Evolutionary conservation across 2,888 invertebrate species (phyloP).

Genomic region (Xestobium rufovillosum): DNA sequence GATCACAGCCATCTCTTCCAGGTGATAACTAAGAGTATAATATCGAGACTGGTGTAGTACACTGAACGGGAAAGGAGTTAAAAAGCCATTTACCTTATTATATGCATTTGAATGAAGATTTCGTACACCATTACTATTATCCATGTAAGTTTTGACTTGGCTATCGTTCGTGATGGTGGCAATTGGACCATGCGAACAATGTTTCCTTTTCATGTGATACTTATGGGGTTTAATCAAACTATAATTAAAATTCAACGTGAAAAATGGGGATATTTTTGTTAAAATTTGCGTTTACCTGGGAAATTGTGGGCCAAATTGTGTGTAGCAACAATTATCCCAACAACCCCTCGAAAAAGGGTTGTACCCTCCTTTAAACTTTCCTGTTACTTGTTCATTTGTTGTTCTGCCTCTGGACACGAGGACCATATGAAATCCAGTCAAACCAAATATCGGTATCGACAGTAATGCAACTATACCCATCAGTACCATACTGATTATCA

Average conservation of each 20-base stretch:
- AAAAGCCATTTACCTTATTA: constrained; percentile 71
- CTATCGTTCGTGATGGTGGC: constrained; percentile 57
- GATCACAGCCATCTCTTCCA: constrained; percentile 73
- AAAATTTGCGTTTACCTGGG: constrained; percentile 66
- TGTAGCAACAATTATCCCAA: constrained; percentile 89
- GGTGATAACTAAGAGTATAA: constrained; percentile 63
- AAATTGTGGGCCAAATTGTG: constrained; percentile 94
- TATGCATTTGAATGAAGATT: constrained; percentile 78
- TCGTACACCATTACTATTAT: constrained; percentile 78
- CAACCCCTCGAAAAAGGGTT: constrained; percentile 98
- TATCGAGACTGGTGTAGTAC: not conserved
- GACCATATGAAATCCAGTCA: constrained; percentile 97
- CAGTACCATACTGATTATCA: constrained; percentile 65
- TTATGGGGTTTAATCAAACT: constrained; percentile 62
- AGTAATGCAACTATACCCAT: constrained; percentile 88
- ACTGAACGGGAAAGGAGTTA: not conserved
- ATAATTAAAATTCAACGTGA: constrained; percentile 21
- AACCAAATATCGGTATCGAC: constrained; percentile 93
- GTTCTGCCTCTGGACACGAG: constrained; percentile 94
- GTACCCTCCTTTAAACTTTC: constrained; percentile 96
- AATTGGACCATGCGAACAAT: constrained; percentile 44
- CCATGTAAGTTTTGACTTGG: constrained; percentile 94
- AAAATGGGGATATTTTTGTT: constrained; percentile 12
- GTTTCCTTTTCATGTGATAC: constrained; percentile 57
- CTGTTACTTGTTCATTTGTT: constrained; percentile 99